Evolutionary conservation across 2,797 vertebrate species (phyloP), one percentile per base, ranked within the genome.

Genomic region (Harpagifer antarcticus): DNA sequence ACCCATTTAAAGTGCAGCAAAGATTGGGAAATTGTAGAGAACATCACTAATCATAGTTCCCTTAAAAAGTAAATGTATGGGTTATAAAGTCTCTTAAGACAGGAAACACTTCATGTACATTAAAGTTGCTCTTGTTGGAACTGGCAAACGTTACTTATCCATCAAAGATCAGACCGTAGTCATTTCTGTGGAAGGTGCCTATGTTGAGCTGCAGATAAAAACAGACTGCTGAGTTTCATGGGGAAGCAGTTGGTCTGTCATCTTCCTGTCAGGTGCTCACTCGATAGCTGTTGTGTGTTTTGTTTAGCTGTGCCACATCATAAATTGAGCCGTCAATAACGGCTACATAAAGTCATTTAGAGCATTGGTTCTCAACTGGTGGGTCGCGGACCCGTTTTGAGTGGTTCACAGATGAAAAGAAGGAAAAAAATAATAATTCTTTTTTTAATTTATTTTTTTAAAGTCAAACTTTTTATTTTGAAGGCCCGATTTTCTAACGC

Each of bases 241-340:
- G 27, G 75, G 79, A 87, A 85, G 67, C 40, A 49, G 55, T 60
- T 60, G 1, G 0, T 58, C 1, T 64, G 10, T 70, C 48, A 5
- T 49, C 75, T 83, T 86, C 59, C 83, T 88, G 58, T 86, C 56
- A 57, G 16, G 0, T 64, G 33, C 16, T 2, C 14, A 14, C 8
- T 48, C 1, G 0, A 44, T 23, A 48, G 19, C 45, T 56, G 17
- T 23, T 56, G 4, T 50, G n/a, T 16, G 11, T 53, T 66, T 31
- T 27, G 6, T 40, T 37, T 2, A 44, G 31, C 45, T 52, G 17
- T 73, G 31, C 9, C 59, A 27, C 43, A 23, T 55, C n/a, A 17
- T 27, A 27, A 27, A 27, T 27, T 27, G 27, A 27, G 27, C 27
- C 27, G 27, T 27, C 27, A 27, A 27, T 27, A 27, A 57, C 40